These are phyloP conservation scores for Eubucco bourcierii DNA, from an alignment of 2,113 vertebrate species.

Conservation along the genomic window DNA sequence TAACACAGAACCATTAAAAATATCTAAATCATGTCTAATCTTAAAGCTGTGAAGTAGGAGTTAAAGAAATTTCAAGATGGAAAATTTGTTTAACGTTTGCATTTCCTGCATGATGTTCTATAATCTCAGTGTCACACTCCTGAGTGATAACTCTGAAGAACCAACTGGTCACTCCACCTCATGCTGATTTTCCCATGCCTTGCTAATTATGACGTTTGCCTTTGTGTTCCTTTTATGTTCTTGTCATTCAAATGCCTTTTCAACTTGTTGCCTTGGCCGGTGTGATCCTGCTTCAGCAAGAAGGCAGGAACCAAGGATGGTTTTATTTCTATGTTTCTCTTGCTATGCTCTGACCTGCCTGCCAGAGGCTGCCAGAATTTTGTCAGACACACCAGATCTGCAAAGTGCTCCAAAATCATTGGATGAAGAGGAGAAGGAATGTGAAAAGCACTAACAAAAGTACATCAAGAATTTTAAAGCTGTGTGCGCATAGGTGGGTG, in stretches of 20 bases:
- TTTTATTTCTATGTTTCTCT: not conserved
- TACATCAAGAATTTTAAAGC: not conserved
- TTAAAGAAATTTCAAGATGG: conserved; percentile 53
- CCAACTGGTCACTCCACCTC: conserved; percentile 51
- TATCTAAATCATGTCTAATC: conserved; percentile 25
- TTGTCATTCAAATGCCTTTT: conserved; percentile 72
- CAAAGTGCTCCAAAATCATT: not conserved
- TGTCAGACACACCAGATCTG: not conserved
- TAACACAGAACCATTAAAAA: conserved; percentile 62
- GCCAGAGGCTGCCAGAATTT: conserved; percentile 12
- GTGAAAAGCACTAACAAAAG: not conserved
- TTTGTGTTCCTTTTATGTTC: conserved; percentile 62
- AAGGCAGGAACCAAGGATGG: not conserved
- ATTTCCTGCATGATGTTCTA: conserved; percentile 54
- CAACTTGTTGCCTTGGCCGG: conserved; percentile 70
- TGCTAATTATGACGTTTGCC: conserved; percentile 76
- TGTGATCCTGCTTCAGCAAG: conserved; percentile 47
- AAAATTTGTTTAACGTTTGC: conserved; percentile 70
- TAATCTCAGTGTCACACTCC: conserved; percentile 61
- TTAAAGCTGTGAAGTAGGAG: conserved; percentile 23
- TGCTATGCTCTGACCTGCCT: conserved; percentile 19
- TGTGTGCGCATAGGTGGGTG: not conserved
- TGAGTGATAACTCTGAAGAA: conserved; percentile 54
- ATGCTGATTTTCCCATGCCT: conserved; percentile 69
- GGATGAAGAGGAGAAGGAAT: not conserved